Conservation (phyloP, 2,797 vertebrate genomes). For the Karalla daura region DNA sequence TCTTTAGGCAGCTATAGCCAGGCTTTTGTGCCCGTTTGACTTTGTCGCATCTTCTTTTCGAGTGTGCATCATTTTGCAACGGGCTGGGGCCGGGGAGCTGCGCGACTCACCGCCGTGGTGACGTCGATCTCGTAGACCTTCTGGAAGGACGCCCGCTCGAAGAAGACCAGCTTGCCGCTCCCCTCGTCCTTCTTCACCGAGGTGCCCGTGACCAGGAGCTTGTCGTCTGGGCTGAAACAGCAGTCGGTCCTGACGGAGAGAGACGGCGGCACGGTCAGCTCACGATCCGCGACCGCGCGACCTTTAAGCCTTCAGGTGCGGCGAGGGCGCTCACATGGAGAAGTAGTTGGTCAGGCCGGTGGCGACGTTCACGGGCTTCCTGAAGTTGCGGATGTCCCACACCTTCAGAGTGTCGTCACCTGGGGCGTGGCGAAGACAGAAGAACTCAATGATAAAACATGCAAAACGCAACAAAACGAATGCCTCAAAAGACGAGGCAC, state of each 20-base stretch:
- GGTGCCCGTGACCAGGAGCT: constrained; percentile 94
- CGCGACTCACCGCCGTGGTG: constrained; percentile 89
- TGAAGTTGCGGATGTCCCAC: constrained; percentile 97
- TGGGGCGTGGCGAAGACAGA: no score
- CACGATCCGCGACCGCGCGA: constrained; percentile 4
- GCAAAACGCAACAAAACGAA: no score
- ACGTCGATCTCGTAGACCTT: constrained; percentile 94
- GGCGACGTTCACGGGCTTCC: constrained; percentile 89
- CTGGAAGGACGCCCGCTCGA: constrained; percentile 89
- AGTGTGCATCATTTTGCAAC: constrained; percentile 19
- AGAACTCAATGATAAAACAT: no score
- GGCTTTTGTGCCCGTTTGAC: constrained; percentile 20
- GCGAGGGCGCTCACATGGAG: constrained; percentile 96
- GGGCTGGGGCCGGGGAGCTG: constrained; percentile 1
- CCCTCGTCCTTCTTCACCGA: constrained; percentile 93
- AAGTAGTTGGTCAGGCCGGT: constrained; percentile 89
- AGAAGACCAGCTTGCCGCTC: constrained; percentile 93
- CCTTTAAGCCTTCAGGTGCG: no score
- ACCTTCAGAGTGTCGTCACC: constrained; percentile 96
- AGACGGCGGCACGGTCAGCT: constrained; percentile 5
- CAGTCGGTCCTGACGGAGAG: constrained; percentile 90
- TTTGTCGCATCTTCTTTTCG: constrained; percentile 31
- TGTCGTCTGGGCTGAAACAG: constrained; percentile 98
- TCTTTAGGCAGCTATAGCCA: constrained; percentile 11
- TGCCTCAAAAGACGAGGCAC: no score